Evolutionary conservation across 2,113 vertebrate genomes (phyloP), one percentile per base, ranked within the genome.

Genomic region (Anthoscopus minutus): DNA sequence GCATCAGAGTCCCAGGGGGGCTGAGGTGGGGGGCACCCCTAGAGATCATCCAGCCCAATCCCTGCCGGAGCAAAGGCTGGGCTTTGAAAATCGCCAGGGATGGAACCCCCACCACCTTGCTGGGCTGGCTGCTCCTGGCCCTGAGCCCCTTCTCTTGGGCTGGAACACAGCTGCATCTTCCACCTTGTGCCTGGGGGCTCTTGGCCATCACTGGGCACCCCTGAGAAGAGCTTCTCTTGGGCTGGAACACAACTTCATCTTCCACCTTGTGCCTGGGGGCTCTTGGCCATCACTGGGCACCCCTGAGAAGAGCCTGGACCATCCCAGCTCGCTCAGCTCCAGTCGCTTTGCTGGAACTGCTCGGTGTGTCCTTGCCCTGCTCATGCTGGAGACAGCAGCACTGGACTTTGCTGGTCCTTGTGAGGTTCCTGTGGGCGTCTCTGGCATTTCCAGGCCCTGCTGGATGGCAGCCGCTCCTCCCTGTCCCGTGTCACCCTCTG

Each of bases 381-480:
- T 37, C 31, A 2, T 1, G 0, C 47, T 35, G 24, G 20, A 6
- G 23, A 76, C 9, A 6, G 9, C 72, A n/a, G 35, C 31, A 4
- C 22, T 17, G 33, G 8, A 2, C 27, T 23, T 11, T 11, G 54
- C 37, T 20, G 40, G 67, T 4, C 5, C 31, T 7, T 21, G 10
- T 2, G 33, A n/a, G 7, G 35, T 51, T n/a, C 48, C 38, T 9
- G 31, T 4, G 12, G 27, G 37, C 38, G 73, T n/a, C 45, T 62
- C 53, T 89, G 72, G 53, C 28, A 6, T 5, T 6, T 20, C 73
- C 64, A 35, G 13, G n/a, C 67, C 61, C 37, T 19, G 5, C 31
- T 30, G 78, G 42, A 5, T 14, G 20, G 44, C 35, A 69, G 53
- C 15, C 18, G 4, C 50, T 44, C 33, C 31, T 87, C 20, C 53